Base-by-base conservation (phyloP, 2,888 invertebrate genomes). In the Anagyrus pseudococci region DNA sequence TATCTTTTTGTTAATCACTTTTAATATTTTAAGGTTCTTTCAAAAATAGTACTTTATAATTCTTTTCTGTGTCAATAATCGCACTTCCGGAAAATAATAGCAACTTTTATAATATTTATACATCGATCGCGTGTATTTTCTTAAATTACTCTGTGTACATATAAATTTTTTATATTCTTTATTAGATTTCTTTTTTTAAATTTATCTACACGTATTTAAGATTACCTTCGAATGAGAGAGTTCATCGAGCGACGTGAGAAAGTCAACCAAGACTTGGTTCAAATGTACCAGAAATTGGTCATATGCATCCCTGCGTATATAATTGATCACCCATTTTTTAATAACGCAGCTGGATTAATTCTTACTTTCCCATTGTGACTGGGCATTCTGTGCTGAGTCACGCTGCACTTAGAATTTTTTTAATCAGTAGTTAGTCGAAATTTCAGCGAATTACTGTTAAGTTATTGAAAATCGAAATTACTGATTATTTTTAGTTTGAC, bases 11-110 rank as follows among this genome's bases (percentile, higher is more conserved):
- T 64, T n/a, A 22, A 53, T 44, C 29, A 60, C 44, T 59, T 22
- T 58, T 57, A 25, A 33, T 54, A 44, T 17, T 26, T 54, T 43
- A 13, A 17, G 22, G n/a, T 13, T 37, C 23, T 58, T 47, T 44
- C 19, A 57, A 47, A 40, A 25, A 33, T 62, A 54, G 29, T 29
- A 2, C 15, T 50, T 15, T 46, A 33, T 19, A 47, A n/a, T 41
- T 48, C 26, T 54, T 47, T 46, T 61, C 41, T 66, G 41, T 66
- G 46, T 62, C 43, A 61, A n/a, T n/a, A 66, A 60, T 66, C 66
- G 66, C 66, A 66, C 66, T 63, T 66, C 63, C 66, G 66, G 66
- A 52, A 52, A 58, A 41, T 50, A 22, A 58, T 6, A 62, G 19
- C 3, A 37, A 4, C 10, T 37, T 13, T 4, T 52, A 48, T 22